Evolutionary conservation across 2,888 invertebrate species (phyloP).

Genomic region (Nebria brevicollis): DNA sequence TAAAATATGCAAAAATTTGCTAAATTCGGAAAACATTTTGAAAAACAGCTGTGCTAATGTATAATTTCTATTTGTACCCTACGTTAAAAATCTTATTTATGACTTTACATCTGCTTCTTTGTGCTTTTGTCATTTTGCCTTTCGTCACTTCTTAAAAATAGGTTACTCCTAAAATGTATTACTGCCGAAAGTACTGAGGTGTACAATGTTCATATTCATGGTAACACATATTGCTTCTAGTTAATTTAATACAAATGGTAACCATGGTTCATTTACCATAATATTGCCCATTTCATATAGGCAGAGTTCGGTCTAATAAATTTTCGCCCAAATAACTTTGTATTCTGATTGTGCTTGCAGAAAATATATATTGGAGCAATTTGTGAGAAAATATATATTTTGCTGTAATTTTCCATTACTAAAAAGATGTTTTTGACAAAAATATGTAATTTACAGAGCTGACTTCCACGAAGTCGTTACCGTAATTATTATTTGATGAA

Average conservation of each 20-base stretch:
- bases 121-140: neutral
- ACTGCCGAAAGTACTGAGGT: too few species aligned
- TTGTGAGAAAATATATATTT: too few species aligned
- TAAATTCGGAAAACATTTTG: neutral
- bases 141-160: neutral
- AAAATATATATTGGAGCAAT: too few species aligned
- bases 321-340: too few species aligned
- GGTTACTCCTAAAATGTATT: neutral
- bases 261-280: too few species aligned
- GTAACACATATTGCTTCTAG: too few species aligned
- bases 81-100: neutral
- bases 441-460: neutral
- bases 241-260: too few species aligned
- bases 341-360: too few species aligned
- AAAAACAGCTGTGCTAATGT: neutral
- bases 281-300: too few species aligned
- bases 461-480: neutral
- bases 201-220: too few species aligned
- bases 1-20: neutral
- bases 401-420: neutral
- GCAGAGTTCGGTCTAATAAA: too few species aligned
- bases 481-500: neutral
- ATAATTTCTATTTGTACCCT: neutral
- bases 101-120: neutral
- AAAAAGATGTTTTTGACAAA: neutral